Conservation (phyloP, 2,888 invertebrate genomes). For the Liopterus haemorrhoidalis region DNA sequence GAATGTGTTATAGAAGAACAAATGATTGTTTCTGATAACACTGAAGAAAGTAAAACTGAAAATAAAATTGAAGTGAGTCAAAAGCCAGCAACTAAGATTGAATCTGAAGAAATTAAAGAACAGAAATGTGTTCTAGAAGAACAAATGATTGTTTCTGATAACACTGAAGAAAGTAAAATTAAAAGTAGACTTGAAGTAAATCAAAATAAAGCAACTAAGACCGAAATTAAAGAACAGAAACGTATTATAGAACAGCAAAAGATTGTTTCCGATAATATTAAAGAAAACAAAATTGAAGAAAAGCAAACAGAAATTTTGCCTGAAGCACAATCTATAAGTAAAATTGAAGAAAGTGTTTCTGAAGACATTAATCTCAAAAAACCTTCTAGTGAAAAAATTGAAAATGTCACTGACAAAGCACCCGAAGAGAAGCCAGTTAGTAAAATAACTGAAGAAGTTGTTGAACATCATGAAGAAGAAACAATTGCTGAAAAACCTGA, state of each 20-base stretch:
- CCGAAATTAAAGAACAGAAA: not conserved
- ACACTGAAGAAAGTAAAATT: constrained; percentile 7
- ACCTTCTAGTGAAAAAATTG: not conserved
- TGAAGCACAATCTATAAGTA: not conserved
- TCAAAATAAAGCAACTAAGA: not conserved
- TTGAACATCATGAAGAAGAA: not conserved
- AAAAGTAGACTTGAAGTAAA: constrained; percentile 6
- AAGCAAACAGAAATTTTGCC: not conserved
- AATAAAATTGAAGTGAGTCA: not conserved
- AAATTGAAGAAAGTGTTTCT: not conserved
- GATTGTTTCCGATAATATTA: not conserved
- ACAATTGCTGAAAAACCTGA: not conserved
- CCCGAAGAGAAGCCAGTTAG: not conserved
- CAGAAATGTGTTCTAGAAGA: not conserved
- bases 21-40: too few relatives aligned
- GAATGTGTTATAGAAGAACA: not conserved
- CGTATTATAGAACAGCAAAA: not conserved
- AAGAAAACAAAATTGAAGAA: not conserved
- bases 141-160: not conserved
- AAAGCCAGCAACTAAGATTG: not conserved
- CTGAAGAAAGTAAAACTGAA: not conserved
- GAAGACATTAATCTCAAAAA: not conserved
- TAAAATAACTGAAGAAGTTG: not conserved
- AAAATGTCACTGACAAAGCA: not conserved
- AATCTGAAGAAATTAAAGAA: constrained; percentile 5